Evolutionary conservation across 2,797 vertebrate genomes (phyloP), one percentile per base, ranked within the genome.

Genomic region (Calcarius lapponicus): DNA sequence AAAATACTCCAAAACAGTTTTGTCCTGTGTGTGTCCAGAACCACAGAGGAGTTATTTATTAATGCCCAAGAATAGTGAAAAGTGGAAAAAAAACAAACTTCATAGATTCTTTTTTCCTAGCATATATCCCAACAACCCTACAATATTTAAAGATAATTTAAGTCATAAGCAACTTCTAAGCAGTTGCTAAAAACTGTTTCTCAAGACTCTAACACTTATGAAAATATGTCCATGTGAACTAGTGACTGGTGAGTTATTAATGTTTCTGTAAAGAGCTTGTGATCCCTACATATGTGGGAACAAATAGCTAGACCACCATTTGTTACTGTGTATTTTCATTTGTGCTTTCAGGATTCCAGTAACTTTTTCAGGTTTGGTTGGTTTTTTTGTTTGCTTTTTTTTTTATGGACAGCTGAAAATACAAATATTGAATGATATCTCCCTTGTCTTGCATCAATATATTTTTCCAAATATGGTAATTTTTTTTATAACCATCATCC

Each of bases 51-150:
- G 6, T 65, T 70, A 38, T 32, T 83, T 73, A 61, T 61, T 36
- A 53, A 62, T 54, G 7, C 1, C 3, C 6, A 45, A 5, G 15
- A 69, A 45, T 8, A 45, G 1, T 26, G 6, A 84, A 78, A 87
- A 57, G 2, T 24, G 19, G 14, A 5, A 11, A 34, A 47, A 40
- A 31, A 13, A 3, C n/a, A n/a, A 50, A 48, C 15, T 73, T 73
- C n/a, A 64, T 5, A 47, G 19, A 19, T 25, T 0, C 17, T 71
- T 57, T 53, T 43, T 40, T 48, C 14, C 16, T 45, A 21, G 17
- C 1, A 1, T 8, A 5, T 31, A 36, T 38, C 7, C 19, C 4
- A 6, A 64, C 2, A 57, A 20, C 3, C 3, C 4, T 34, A 24
- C 8, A 72, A n/a, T 48, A 87, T 57, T 60, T 71, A 53, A 43